phyloP scores from a whole-genome alignment of 2,888 invertebrate genomes.

The Chaetogeoica ovagalla region DNA sequence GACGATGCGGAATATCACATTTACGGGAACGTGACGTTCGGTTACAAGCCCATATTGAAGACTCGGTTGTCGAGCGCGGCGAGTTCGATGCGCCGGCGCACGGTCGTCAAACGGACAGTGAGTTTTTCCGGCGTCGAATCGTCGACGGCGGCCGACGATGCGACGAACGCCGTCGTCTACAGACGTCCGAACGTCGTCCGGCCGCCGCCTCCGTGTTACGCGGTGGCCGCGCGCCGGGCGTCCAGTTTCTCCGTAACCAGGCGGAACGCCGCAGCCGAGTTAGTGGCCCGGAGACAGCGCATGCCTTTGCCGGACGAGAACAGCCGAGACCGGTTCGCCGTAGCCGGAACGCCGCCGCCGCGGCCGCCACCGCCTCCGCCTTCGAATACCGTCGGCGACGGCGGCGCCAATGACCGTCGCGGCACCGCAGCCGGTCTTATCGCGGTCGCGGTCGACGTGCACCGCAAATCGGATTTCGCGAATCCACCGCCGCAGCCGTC shows the following conservation, averaged over 20 bases:
- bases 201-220: conserved; percentile 52
- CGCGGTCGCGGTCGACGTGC: conserved; percentile 24
- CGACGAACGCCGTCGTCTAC: not conserved
- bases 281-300: conserved; percentile 21
- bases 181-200: conserved; percentile 30
- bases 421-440: no score
- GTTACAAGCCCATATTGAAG: conserved; percentile 34
- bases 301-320: conserved; percentile 31
- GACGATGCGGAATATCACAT: conserved; percentile 31
- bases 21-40: conserved; percentile 47
- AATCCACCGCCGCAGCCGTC: not conserved
- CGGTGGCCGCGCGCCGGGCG: conserved; percentile 53
- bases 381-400: no score
- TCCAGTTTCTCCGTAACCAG: conserved; percentile 54
- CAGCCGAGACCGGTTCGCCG: not conserved
- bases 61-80: conserved; percentile 37
- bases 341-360: conserved; percentile 9
- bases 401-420: not conserved
- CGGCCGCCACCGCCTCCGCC: conserved; percentile 3
- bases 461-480: not conserved
- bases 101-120: conserved; percentile 43
- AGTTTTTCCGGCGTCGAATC: conserved; percentile 42
- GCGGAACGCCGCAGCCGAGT: conserved; percentile 30
- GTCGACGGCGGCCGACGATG: conserved; percentile 1
- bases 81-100: conserved; percentile 12